Evolutionary conservation across 1,140 invertebrate species (phyloP), one percentile per base, ranked within the genome.

Genomic region (Elysia chlorotica): DNA sequence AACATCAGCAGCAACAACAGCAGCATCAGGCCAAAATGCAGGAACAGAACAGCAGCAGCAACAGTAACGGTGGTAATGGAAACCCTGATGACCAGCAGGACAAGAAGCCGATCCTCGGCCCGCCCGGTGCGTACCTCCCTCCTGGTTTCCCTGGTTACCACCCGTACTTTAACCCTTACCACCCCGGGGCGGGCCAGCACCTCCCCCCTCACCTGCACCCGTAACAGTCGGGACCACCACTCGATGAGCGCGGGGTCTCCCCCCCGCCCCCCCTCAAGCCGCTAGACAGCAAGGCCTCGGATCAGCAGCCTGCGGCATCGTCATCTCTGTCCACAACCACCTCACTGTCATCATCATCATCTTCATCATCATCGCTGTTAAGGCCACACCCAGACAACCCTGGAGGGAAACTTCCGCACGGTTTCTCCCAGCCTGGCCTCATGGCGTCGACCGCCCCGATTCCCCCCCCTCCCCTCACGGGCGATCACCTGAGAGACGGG

Each of bases 161-260:
- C 89, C 90, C 72, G 90, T 86, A 76, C 88, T 89, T 48, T 69
- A 48, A 65, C 66, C 65, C 68, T 25, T n/a, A n/a, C n/a, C 65
- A 76, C 33, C 36, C 70, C 31, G 74, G 74, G 19, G 70, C 70
- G 1, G 62, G 65, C 5, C 69, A 66, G 6, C 70, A 68, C 19
- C 57, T 62, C 19, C 74, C 25, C 78, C 59, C 67, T 79, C 73
- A 61, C 80, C 61, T 65, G 73, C 74, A 41, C 78, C 53, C n/a
- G 68, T n/a, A n/a, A n/a, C n/a, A n/a, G n/a, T n/a, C n/a, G n/a
- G n/a, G n/a, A n/a, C n/a, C n/a, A n/a, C n/a, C n/a, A n/a, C n/a
- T n/a, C n/a, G n/a, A n/a, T n/a, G n/a, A n/a, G n/a, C n/a, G n/a
- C n/a, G n/a, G n/a, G n/a, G n/a, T n/a, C 66, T 79, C 67, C 25